These are phyloP conservation scores for Streblospio benedicti DNA, from an alignment of 1,140 invertebrate genomes.

Conservation along the genomic window DNA sequence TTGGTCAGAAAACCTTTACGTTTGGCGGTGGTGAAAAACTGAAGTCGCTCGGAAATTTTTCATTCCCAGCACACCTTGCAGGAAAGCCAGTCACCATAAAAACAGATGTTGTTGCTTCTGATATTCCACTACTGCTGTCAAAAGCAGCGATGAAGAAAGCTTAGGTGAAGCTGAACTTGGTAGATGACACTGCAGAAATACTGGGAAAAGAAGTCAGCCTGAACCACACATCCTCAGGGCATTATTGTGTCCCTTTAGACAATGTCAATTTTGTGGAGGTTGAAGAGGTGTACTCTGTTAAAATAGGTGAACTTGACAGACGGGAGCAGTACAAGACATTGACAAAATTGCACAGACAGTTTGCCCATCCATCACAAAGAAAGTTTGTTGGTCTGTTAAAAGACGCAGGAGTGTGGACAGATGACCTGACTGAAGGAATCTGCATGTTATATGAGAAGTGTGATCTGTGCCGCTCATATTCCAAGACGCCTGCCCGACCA, in stretches of 20 bases:
- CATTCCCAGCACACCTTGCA: slow-evolving; percentile 8
- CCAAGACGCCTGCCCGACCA: background rate
- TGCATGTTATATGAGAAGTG: background rate
- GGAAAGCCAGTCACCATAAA: slow-evolving; percentile 10
- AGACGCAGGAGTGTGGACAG: background rate
- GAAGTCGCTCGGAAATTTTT: slow-evolving; percentile 11
- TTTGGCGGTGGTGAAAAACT: slow-evolving; percentile 18
- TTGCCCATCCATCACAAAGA: background rate
- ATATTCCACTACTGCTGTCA: slow-evolving; percentile 20
- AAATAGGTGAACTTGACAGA: background rate
- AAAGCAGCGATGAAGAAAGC: slow-evolving; percentile 15
- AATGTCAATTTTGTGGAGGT: background rate
- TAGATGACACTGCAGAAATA: slow-evolving; percentile 18
- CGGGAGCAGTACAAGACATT: background rate
- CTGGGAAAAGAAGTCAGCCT: slow-evolving; percentile 16
- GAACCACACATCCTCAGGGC: slow-evolving; percentile 20
- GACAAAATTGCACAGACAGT: background rate
- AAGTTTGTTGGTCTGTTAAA: background rate
- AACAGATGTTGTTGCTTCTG: slow-evolving; percentile 19
- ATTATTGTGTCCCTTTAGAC: slow-evolving; percentile 19
- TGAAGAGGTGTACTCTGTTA: too few relatives aligned
- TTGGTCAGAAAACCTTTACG: slow-evolving; percentile 17
- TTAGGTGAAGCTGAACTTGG: slow-evolving; percentile 20
- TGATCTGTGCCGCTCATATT: background rate
- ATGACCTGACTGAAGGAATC: background rate